Percentiles rank a stretch among this genome's conserved stretches.
Conservation (phyloP, 2,888 invertebrate genomes). For the Blomia tropicalis region DNA sequence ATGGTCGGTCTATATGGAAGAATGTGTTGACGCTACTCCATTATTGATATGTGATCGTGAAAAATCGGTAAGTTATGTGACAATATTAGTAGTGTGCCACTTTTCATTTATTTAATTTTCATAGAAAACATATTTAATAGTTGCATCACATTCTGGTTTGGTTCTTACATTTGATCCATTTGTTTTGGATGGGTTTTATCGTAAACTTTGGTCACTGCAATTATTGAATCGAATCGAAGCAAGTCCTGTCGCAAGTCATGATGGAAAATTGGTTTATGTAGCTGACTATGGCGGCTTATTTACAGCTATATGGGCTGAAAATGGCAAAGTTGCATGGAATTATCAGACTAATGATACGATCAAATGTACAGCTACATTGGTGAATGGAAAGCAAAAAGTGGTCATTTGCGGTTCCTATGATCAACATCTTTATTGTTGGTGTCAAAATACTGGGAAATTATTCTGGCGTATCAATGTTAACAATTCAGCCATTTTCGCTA, state of each 20-base stretch:
- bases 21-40: constrained; percentile 12
- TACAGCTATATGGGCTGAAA: neutral
- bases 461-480: neutral
- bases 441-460: neutral
- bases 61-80: neutral
- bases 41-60: neutral
- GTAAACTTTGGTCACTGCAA: neutral
- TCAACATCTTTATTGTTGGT: constrained; percentile 5
- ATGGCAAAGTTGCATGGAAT: neutral
- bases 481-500: neutral
- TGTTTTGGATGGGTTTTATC: neutral
- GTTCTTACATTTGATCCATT: neutral
- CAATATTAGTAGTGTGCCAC: neutral
- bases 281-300: neutral
- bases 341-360: neutral
- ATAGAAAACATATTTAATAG: neutral
- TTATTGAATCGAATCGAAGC: constrained; percentile 4
- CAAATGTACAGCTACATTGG: neutral
- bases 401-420: constrained; percentile 10
- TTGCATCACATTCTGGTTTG: neutral
- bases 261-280: neutral
- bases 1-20: constrained; percentile 5
- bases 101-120: no score
- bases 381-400: neutral
- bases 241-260: neutral